Conservation (phyloP, 2,797 vertebrate genomes). For the Simalia tracyae region DNA sequence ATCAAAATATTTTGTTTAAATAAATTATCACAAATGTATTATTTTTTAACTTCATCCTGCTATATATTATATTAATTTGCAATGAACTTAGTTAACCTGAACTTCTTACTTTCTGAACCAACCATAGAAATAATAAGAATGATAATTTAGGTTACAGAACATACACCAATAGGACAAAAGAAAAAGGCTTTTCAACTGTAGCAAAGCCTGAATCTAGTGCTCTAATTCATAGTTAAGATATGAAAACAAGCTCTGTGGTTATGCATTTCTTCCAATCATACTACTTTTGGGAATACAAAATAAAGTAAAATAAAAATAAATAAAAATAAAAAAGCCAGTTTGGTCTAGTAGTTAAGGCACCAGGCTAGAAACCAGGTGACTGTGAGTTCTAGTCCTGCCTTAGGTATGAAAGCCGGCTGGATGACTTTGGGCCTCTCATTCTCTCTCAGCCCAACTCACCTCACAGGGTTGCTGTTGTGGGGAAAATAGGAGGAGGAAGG, state of each 20-base stretch:
- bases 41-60: neutral
- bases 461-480: too few relatives aligned
- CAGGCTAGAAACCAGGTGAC: too few relatives aligned
- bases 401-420: too few relatives aligned
- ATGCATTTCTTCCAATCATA: neutral
- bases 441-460: too few relatives aligned
- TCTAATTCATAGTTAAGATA: neutral
- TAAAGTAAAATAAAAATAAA: too few relatives aligned
- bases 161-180: neutral
- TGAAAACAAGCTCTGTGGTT: neutral
- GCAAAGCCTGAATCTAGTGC: neutral
- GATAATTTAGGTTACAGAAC: neutral
- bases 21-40: neutral
- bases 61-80: neutral
- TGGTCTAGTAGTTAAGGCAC: too few relatives aligned
- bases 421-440: too few relatives aligned
- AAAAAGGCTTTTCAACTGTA: neutral
- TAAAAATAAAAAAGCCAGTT: too few relatives aligned
- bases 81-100: neutral
- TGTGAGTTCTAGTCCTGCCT: too few relatives aligned
- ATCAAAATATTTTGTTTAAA: neutral
- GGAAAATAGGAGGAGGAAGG: too few relatives aligned
- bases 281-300: neutral
- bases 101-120: neutral
- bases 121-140: neutral